Conservation (phyloP, 2,113 vertebrate genomes). For the Serinus canaria region DNA sequence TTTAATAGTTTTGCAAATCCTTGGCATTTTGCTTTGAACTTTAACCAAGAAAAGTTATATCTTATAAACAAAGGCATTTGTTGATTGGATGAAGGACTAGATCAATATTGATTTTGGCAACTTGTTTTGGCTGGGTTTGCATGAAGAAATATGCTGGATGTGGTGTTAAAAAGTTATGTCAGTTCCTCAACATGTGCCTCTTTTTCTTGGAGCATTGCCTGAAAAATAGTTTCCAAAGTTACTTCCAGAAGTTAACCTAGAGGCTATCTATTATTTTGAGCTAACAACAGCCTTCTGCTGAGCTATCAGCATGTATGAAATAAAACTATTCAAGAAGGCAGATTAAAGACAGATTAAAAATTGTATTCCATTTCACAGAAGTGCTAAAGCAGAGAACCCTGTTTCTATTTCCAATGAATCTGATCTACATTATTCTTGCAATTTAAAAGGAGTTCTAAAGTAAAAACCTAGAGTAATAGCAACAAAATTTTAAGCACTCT, state of each 20-base stretch:
- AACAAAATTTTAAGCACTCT: neutral
- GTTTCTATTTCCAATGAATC: neutral
- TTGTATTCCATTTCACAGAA: neutral
- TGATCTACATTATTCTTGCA: neutral
- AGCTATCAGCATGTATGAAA: constrained; percentile 6
- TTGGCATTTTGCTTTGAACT: constrained; percentile 87
- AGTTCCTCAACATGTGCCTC: constrained; percentile 85
- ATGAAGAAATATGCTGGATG: constrained; percentile 80
- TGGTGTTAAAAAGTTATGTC: constrained; percentile 90
- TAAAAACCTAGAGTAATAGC: neutral
- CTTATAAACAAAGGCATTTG: constrained; percentile 95
- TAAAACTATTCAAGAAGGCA: neutral
- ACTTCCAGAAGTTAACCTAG: constrained; percentile 80
- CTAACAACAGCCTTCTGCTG: constrained; percentile 11
- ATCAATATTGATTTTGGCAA: constrained; percentile 87
- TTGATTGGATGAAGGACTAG: constrained; percentile 86
- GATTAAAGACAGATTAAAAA: neutral
- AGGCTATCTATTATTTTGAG: constrained; percentile 54
- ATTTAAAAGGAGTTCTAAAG: neutral
- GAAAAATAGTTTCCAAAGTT: constrained; percentile 78
- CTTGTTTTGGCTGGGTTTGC: constrained; percentile 69
- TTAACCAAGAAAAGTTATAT: constrained; percentile 93
- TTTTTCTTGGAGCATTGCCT: constrained; percentile 79
- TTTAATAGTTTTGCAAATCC: constrained; percentile 79
- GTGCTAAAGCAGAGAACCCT: neutral